Conservation (phyloP, 2,888 invertebrate genomes). For the Cephus spinipes region DNA sequence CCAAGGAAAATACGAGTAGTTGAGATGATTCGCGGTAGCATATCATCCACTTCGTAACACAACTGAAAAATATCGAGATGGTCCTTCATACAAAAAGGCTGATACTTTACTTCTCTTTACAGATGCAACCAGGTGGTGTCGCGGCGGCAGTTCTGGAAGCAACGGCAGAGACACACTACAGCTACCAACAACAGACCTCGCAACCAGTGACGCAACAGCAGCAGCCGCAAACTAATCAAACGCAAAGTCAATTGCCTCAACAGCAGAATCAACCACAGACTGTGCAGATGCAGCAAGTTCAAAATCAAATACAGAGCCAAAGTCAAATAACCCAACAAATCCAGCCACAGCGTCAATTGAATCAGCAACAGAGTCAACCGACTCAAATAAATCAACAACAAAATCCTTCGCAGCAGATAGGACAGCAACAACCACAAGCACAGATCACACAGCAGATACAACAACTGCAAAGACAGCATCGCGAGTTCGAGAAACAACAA, state of each 20-base stretch:
- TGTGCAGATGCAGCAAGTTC: conserved; percentile 62
- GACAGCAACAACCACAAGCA: conserved; percentile 21
- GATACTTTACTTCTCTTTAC: conserved; percentile 14
- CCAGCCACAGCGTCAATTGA: conserved; percentile 37
- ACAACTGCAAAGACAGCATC: conserved; percentile 45
- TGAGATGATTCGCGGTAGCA: background rate
- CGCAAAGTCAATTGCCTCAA: conserved; percentile 30
- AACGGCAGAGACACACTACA: conserved; percentile 63
- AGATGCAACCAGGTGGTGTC: conserved; percentile 63
- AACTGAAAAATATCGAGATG: background rate
- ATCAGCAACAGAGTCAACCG: conserved; percentile 23
- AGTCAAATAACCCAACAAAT: conserved; percentile 55
- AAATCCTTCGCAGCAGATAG: conserved; percentile 12
- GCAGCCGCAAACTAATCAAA: conserved; percentile 31
- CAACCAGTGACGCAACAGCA: conserved; percentile 51
- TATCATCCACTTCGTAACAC: background rate
- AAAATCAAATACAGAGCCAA: conserved; percentile 58
- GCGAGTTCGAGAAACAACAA: conserved; percentile 53
- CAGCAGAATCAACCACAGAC: conserved; percentile 39
- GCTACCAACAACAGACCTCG: conserved; percentile 62
- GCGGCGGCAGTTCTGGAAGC: conserved; percentile 65
- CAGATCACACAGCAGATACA: conserved; percentile 45
- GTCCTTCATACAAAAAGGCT: background rate
- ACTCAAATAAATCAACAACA: conserved; percentile 25
- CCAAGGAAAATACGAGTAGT: background rate